A percentile compares a stretch with the other conserved stretches of the same genome.
Evolutionary conservation across 2,113 vertebrate genomes (phyloP).

Genomic region (Syngnathoides biaculeatus): DNA sequence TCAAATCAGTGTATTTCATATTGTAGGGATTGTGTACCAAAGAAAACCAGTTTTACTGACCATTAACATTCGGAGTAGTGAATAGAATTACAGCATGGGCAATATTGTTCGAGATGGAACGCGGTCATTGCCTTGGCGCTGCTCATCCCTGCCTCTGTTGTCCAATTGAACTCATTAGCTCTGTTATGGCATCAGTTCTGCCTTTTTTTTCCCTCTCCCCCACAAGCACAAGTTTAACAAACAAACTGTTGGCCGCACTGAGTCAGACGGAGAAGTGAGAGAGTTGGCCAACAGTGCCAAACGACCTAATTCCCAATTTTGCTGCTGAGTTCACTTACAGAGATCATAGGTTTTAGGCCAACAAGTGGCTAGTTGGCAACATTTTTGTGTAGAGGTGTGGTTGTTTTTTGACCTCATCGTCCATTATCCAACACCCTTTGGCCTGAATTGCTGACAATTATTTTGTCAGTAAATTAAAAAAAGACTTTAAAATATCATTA

Average conservation of each 20-base stretch:
- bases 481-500: not conserved
- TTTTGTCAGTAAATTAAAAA: not conserved
- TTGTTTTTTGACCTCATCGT: not conserved
- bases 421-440: not conserved
- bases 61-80: not conserved
- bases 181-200: constrained; percentile 27
- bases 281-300: constrained; percentile 41
- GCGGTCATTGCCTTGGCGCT: constrained; percentile 18
- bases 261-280: constrained; percentile 14
- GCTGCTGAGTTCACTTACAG: constrained; percentile 41
- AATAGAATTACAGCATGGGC: not conserved
- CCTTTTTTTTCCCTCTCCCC: constrained; percentile 18
- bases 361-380: constrained; percentile 21
- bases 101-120: constrained; percentile 8
- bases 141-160: constrained; percentile 27
- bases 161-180: constrained; percentile 44
- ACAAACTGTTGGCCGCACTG: constrained; percentile 35
- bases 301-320: constrained; percentile 53
- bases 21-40: too few relatives aligned
- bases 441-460: not conserved
- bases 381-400: constrained; percentile 26
- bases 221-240: constrained; percentile 39
- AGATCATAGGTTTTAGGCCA: constrained; percentile 27
- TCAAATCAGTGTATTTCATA: too few relatives aligned
- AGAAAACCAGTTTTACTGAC: not conserved